Percentiles rank a stretch among this genome's conserved stretches.
phyloP scores from a whole-genome alignment of 2,113 vertebrate genomes.

The Mormoops blainvillei region DNA sequence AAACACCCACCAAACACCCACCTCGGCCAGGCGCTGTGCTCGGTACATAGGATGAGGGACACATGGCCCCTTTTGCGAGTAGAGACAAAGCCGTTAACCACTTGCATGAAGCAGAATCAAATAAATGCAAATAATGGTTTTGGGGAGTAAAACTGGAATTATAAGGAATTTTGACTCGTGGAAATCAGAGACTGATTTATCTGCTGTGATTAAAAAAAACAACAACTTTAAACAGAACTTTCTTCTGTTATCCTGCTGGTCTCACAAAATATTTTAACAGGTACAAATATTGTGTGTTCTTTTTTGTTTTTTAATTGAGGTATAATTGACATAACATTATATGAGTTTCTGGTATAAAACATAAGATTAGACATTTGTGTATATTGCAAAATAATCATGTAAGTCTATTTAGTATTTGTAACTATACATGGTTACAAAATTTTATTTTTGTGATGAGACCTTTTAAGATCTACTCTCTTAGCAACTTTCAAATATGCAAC shows the following conservation, averaged over 20 bases:
- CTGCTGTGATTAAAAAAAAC: not conserved
- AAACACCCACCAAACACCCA: not conserved
- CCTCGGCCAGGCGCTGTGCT: not conserved
- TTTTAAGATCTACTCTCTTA: not conserved
- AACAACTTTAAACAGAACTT: not conserved
- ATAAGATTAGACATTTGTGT: not conserved
- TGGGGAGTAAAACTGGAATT: not conserved
- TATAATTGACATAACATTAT: not conserved
- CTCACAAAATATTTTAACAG: slow-evolving; percentile 56
- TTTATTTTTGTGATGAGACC: not conserved
- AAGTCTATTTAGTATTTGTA: not conserved
- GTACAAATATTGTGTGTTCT: slow-evolving; percentile 32
- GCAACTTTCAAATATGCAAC: not conserved
- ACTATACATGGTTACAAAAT: not conserved
- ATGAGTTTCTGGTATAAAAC: not conserved
- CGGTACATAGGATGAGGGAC: too few species aligned
- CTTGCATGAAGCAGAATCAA: not conserved
- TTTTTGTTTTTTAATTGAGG: not conserved
- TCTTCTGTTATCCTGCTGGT: slow-evolving; percentile 11
- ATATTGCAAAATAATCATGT: too few species aligned
- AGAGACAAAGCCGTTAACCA: not conserved
- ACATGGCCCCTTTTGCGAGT: not conserved
- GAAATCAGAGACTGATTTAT: not conserved
- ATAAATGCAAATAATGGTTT: not conserved
- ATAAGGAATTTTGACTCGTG: not conserved